Percentiles rank a stretch among this genome's conserved stretches.
Evolutionary conservation across 2,888 invertebrate species (phyloP).

Genomic region (Allacma fusca): DNA sequence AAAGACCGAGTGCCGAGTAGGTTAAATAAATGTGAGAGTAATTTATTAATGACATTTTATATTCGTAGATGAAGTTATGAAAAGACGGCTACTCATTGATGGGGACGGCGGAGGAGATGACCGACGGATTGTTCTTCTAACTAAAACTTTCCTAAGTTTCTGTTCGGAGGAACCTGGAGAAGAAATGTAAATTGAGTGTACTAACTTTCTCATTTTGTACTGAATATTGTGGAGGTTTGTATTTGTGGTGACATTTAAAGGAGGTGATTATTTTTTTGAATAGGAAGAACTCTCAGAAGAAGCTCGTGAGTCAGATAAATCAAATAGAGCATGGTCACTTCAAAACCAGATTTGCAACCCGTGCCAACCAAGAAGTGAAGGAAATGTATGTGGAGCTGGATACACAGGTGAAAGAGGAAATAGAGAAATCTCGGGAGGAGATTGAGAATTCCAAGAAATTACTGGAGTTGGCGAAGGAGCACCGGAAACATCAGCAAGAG

Average conservation of each 20-base stretch:
- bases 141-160: constrained; percentile 71
- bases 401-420: constrained; percentile 78
- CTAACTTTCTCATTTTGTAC: no score
- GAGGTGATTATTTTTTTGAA: constrained; percentile 59
- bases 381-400: constrained; percentile 82
- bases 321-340: constrained; percentile 88
- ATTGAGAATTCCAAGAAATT: constrained; percentile 79
- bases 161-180: constrained; percentile 29
- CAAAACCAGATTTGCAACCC: constrained; percentile 80
- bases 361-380: constrained; percentile 84
- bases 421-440: constrained; percentile 79
- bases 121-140: constrained; percentile 81
- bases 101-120: constrained; percentile 98
- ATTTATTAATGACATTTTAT: not conserved
- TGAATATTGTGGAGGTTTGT: no score
- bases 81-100: constrained; percentile 88
- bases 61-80: constrained; percentile 88
- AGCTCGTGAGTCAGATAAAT: constrained; percentile 81
- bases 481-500: constrained; percentile 84
- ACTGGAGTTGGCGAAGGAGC: constrained; percentile 60
- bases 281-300: constrained; percentile 77
- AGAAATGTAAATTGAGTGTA: constrained; percentile 40
- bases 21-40: no score
- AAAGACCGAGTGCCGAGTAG: no score
- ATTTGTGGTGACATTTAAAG: no score